Base-by-base conservation (phyloP, 1,140 invertebrate genomes). In the Micrasema longulum region DNA sequence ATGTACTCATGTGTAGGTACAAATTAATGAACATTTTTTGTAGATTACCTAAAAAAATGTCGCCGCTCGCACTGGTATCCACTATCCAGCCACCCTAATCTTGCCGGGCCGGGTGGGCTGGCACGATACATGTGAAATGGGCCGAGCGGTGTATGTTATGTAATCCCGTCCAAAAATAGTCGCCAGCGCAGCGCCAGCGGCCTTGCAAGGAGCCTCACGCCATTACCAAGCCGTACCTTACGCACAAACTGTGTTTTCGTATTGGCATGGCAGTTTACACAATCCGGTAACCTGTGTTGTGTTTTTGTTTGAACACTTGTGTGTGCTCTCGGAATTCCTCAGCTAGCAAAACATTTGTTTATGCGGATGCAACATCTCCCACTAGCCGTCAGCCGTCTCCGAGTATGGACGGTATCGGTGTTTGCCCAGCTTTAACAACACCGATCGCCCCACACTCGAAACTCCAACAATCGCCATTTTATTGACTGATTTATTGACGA, bases 261-360 rank as follows among this genome's bases (percentile, higher is more conserved):
- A 16, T 16, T 45, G 43, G 43, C 43, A n/a, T n/a, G n/a, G n/a
- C n/a, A n/a, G n/a, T 45, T 45, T 52, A 23, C 48, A 52, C 48
- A 52, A 52, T 53, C 35, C 10, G 35, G 55, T 41, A 60, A 35
- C 52, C 52, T 55, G 57, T 38, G 14, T 22, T 31, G 47, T 64
- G 60, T 47, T 64, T 18, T 60, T 60, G 31, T 64, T 64, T 64
- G 60, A 45, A 26, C 60, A 64, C 22, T 64, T 64, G 60, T 64
- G 20, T 64, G 43, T 20, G 60, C 60, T 45, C 43, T 45, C 14
- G 12, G 43, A 45, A 64, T 64, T 47, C 41, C 60, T 47, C 12
- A 1, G 18, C 41, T 60, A 14, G 55, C 31, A 18, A 20, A 63
- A 63, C 38, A 47, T 45, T 45, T 22, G 20, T 45, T 63, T 63